These are phyloP conservation scores for Onthophagus taurus DNA, from an alignment of 1,140 invertebrate genomes.

Conservation along the genomic window DNA sequence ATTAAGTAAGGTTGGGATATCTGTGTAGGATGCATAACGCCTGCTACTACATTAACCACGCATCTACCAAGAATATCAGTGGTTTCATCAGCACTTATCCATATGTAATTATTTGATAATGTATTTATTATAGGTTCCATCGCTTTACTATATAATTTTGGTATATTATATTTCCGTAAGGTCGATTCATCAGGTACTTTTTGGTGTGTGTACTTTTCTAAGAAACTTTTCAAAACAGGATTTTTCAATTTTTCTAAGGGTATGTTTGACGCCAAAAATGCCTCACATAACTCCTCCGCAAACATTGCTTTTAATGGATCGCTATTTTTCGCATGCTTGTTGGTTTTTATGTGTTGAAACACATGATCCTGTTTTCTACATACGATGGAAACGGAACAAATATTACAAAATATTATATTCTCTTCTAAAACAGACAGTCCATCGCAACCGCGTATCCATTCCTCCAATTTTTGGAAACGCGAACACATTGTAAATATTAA, in stretches of 20 bases:
- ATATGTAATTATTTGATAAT: slow-evolving; percentile 7
- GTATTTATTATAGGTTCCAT: neutral
- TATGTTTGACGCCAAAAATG: slow-evolving; percentile 12
- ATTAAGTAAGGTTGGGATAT: slow-evolving; percentile 1
- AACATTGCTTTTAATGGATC: no score
- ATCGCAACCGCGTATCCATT: no score
- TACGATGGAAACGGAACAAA: no score
- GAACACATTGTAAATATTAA: no score
- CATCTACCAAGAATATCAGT: slow-evolving; percentile 5
- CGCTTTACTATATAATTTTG: slow-evolving; percentile 4
- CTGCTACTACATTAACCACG: slow-evolving; percentile 8
- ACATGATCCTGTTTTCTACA: no score
- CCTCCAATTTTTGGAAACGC: no score
- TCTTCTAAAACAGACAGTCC: no score
- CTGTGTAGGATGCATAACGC: slow-evolving; percentile 4
- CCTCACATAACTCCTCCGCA: slow-evolving; percentile 12
- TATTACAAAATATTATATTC: no score
- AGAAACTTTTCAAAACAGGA: slow-evolving; percentile 2
- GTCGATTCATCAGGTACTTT: slow-evolving; percentile 10
- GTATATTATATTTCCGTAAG: slow-evolving; percentile 15
- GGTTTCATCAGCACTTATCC: slow-evolving; percentile 8
- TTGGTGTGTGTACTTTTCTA: slow-evolving; percentile 10
- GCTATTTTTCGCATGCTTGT: no score
- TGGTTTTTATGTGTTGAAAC: no score
- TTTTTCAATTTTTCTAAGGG: slow-evolving; percentile 9